Evolutionary conservation across 2,113 vertebrate genomes (phyloP), one percentile per base, ranked within the genome.

Genomic region (Greenwoodochromis staneri): DNA sequence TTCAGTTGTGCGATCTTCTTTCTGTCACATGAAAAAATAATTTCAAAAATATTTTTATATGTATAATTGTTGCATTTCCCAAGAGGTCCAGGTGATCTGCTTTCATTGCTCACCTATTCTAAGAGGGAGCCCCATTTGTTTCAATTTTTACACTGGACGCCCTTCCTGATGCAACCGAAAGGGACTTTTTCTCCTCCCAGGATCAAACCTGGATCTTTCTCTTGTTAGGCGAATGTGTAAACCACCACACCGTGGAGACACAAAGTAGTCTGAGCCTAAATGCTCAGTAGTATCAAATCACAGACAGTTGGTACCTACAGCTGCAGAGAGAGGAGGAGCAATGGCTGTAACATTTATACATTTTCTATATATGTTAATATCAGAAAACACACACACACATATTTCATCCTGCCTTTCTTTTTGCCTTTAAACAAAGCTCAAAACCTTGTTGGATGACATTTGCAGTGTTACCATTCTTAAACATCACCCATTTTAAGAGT

Each of bases 401-500:
- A 36, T n/a, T 63, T n/a, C 59, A 66, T 66, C 17, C 17, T 66
- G 61, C 31, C 10, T 66, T 66, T 66, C 17, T 66, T 66, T n/a
- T 36, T 66, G 61, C 31, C 10, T 36, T 36, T 66, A 66, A 66
- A 66, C 31, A 36, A 66, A n/a, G 61, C 59, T 36, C 17, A n/a
- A 2, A 63, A 36, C 31, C 17, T 63, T 36, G 17, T 36, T 63
- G 17, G 59, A n/a, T 63, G 59, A 63, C 6, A 36, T 63, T 85
- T 80, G 61, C 90, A 38, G 34, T 66, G 90, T 90, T 87, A 88
- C 81, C 90, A 88, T 83, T 86, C 40, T 83, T 61, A 80, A 84
- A 49, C 59, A 17, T 17, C 11, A 21, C 40, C 80, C 17, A 24
- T 13, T 69, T 27, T 8, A 57, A 57, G 24, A 57, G 36, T 40